These are phyloP conservation scores for Nineta flava DNA, from an alignment of 2,888 invertebrate genomes.

Conservation along the genomic window DNA sequence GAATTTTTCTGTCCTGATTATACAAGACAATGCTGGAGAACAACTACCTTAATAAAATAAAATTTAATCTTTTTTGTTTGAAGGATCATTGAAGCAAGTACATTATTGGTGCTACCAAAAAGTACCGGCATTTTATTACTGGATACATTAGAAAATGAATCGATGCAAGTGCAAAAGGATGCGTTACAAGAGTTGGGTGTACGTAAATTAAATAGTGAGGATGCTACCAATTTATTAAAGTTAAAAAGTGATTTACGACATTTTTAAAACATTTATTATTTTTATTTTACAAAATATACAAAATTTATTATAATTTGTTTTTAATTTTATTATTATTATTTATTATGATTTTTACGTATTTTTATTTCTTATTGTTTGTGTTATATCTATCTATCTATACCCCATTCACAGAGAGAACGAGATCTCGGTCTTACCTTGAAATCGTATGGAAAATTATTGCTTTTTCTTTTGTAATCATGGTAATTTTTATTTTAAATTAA, in stretches of 20 bases:
- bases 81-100: conserved; percentile 61
- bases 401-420: too few relatives aligned
- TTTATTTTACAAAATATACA: background rate
- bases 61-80: background rate
- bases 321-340: background rate
- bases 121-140: conserved; percentile 64
- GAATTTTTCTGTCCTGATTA: too few relatives aligned
- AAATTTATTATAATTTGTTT: background rate
- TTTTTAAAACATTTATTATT: background rate
- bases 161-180: conserved; percentile 30
- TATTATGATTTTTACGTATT: background rate
- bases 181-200: conserved; percentile 42
- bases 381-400: too few relatives aligned
- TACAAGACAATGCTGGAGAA: too few relatives aligned
- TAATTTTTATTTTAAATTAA: too few relatives aligned
- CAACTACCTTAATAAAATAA: too few relatives aligned
- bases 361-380: background rate
- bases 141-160: conserved; percentile 37
- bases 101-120: conserved; percentile 54
- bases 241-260: conserved; percentile 35
- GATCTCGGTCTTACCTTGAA: too few relatives aligned
- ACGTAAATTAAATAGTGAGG: conserved; percentile 31
- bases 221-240: conserved; percentile 37
- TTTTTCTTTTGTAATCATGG: too few relatives aligned
- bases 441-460: too few relatives aligned